A percentile compares a stretch with the other conserved stretches of the same genome.
Conservation (phyloP, 2,888 invertebrate species). For the Acleris literana region DNA sequence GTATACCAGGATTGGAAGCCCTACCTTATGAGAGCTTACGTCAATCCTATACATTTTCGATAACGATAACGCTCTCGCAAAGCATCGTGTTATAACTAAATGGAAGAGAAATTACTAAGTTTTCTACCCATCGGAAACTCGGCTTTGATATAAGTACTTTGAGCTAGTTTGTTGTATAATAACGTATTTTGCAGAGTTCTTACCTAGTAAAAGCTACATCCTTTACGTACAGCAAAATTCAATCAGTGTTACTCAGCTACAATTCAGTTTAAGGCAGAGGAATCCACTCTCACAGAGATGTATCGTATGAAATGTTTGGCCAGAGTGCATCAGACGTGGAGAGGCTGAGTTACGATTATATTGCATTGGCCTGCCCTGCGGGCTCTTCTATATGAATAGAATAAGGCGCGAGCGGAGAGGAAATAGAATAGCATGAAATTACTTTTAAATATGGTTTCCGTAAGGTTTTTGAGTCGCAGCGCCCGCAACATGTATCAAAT, state of each 20-base stretch:
- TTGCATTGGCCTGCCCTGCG: constrained; percentile 45
- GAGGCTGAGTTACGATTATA: constrained; percentile 55
- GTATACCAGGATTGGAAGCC: no score
- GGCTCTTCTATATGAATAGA: constrained; percentile 33
- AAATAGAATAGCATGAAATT: no score
- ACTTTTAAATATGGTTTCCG: no score
- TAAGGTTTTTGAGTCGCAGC: no score
- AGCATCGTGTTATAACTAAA: no score
- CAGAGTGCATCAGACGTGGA: constrained; percentile 53
- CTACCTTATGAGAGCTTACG: no score
- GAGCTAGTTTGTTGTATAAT: not conserved
- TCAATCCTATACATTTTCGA: no score
- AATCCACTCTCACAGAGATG: constrained; percentile 37
- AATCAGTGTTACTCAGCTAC: constrained; percentile 24
- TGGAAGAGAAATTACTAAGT: not conserved
- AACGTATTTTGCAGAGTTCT: not conserved
- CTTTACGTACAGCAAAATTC: constrained; percentile 5
- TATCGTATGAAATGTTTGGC: constrained; percentile 39
- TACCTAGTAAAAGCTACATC: not conserved
- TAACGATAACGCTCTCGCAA: no score
- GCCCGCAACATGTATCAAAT: no score
- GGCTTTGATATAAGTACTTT: not conserved
- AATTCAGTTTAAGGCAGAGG: constrained; percentile 22
- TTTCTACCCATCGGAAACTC: not conserved
- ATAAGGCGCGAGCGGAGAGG: constrained; percentile 4